Percentiles rank a stretch among this genome's conserved stretches.
These are phyloP conservation scores for Drosophila orosa DNA, from an alignment of 1,140 invertebrate genomes.

Conservation along the genomic window DNA sequence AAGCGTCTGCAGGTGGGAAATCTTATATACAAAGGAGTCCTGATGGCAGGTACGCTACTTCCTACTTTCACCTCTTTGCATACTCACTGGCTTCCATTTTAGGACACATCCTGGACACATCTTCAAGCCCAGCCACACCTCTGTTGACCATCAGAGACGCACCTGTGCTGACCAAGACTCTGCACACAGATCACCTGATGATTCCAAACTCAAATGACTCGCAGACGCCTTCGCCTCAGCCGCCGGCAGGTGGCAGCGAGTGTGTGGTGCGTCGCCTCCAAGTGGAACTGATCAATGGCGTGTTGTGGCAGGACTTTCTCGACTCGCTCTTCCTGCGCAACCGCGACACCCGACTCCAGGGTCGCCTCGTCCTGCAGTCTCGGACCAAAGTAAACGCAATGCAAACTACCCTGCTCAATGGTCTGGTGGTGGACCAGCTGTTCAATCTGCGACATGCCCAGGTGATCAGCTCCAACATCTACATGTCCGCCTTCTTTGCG, in stretches of 20 bases:
- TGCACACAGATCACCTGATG: constrained; percentile 38
- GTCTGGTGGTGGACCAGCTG: constrained; percentile 55
- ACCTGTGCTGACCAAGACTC: constrained; percentile 21
- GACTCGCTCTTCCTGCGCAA: constrained; percentile 64
- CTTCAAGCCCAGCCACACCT: neutral
- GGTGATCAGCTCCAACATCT: constrained; percentile 58
- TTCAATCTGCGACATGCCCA: constrained; percentile 70
- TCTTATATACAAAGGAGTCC: constrained; percentile 58
- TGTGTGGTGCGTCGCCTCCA: constrained; percentile 53
- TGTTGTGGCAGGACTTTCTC: constrained; percentile 61
- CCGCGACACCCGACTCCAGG: constrained; percentile 59
- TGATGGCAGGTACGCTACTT: constrained; percentile 56
- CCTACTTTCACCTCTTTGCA: fast-evolving
- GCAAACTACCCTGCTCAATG: constrained; percentile 55
- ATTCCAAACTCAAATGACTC: constrained; percentile 9
- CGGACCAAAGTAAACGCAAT: constrained; percentile 41
- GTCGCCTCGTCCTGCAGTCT: constrained; percentile 61
- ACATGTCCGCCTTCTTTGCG: constrained; percentile 66
- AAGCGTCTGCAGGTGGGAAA: constrained; percentile 60
- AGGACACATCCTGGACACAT: constrained; percentile 53
- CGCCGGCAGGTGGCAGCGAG: neutral
- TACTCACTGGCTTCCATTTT: neutral
- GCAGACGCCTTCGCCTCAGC: neutral
- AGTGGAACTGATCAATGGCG: constrained; percentile 65
- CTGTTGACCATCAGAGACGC: constrained; percentile 45